A percentile compares a stretch with the other conserved stretches of the same genome.
These are phyloP conservation scores for Delia radicum DNA, from an alignment of 1,140 invertebrate genomes.

Conservation along the genomic window DNA sequence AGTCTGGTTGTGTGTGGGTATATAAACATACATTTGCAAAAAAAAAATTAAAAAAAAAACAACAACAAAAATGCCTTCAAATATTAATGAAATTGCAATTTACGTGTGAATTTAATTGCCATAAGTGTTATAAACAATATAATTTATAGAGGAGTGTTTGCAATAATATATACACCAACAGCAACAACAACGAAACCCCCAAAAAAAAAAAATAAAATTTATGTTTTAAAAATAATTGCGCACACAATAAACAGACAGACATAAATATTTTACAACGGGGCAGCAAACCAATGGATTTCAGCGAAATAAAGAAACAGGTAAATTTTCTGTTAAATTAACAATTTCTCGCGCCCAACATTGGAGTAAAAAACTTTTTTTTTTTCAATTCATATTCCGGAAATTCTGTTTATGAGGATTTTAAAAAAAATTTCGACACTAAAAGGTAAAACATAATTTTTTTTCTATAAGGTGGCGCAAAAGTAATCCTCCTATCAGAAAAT, in stretches of 20 bases:
- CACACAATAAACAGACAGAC: background rate
- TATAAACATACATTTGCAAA: background rate
- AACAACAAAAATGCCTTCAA: constrained; percentile 9
- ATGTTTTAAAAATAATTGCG: constrained; percentile 18
- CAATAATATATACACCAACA: constrained; percentile 22
- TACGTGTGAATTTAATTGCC: constrained; percentile 23
- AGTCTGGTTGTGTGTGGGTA: background rate
- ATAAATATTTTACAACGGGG: background rate
- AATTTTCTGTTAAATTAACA: too few species aligned
- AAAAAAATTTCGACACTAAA: too few species aligned
- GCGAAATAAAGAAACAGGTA: too few species aligned
- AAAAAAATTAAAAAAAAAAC: too few species aligned
- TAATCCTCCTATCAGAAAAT: too few species aligned
- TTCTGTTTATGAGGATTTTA: too few species aligned
- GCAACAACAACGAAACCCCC: background rate
- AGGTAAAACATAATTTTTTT: too few species aligned
- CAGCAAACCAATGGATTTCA: too few species aligned
- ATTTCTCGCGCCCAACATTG: too few species aligned
- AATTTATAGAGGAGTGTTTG: constrained; percentile 21
- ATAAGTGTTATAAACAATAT: constrained; percentile 24
- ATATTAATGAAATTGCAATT: constrained; percentile 24
- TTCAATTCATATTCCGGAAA: too few species aligned
- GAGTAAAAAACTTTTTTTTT: too few species aligned
- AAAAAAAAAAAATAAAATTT: constrained; percentile 26
- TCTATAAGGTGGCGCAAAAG: too few species aligned